Evolutionary conservation across 2,113 vertebrate species (phyloP), one percentile per base, ranked within the genome.

Genomic region (Labeo catla): DNA sequence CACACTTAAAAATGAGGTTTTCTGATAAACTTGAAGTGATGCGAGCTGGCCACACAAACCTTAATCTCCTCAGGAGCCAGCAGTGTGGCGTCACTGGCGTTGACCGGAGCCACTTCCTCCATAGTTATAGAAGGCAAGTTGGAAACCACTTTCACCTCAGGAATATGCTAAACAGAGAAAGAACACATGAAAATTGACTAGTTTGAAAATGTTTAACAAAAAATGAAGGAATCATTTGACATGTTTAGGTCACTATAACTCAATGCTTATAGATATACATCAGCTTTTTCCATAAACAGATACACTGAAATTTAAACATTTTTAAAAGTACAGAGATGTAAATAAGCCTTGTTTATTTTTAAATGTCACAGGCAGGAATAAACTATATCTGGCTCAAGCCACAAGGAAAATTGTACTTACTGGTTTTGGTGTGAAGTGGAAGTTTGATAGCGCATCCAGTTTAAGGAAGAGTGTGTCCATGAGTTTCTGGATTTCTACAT

Each of bases 81-180:
- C 59, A 99, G 95, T 1, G 96, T 95, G 39, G 94, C 97, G 11
- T 97, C 96, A 19, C 97, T 99, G 39, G 94, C 93, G 4, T 94
- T 96, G 90, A 99, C 95, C 1, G 98, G 98, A 82, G 98, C 97
- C 45, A 99, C 98, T 85, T 99, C 98, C 91, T 99, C 98, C 96
- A 99, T 96, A 63, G 93, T 93, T 81, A 99, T 93, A 2, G 98
- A 96, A 0, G 98, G 97, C 88, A 99, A 90, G 87, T 99, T 99
- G 0, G 98, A 99, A 23, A 99, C 95, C 0, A 99, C 95, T 92
- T 98, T 99, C 76, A 99, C 95, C 88, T 99, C 98, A 78, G 98
- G 97, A 84, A 96, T 92, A 6, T 96, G 94, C 98, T 99, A 88
- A 59, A 87, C 2, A 85, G 10, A 93, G 91, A 36, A 16, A 28